Base-by-base conservation (phyloP, 2,888 invertebrate species). In the Drosophila eohydei region DNA sequence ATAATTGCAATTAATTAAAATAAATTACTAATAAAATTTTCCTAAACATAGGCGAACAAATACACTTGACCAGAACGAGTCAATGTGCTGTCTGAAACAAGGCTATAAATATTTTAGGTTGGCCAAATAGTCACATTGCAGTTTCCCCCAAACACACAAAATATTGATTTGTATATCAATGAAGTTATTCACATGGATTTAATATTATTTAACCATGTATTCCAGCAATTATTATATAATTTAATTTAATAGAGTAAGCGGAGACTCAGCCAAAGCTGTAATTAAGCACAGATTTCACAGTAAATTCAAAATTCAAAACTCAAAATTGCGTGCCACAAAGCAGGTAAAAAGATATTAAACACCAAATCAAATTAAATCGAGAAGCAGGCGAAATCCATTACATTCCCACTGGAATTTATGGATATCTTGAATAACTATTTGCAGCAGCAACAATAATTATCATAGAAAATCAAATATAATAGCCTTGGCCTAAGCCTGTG, bases 301-400 rank as follows among this genome's bases (percentile, higher is more conserved):
- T 6, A n/a, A 54, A 32, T 16, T 32, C 11, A 16, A 16, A 50
- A 36, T 34, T 14, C 8, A 6, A 16, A 50, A 36, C 21, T 14
- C 8, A 6, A 36, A 36, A 36, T 26, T 4, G 4, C 4, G 5
- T 9, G 14, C 4, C 26, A 36, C 21, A 52, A 36, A 38, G 36
- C 26, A 28, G 14, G 16, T 12, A 0, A 38, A 40, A 54, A 40
- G 40, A 40, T n/a, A 58, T 61, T 14, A 11, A 38, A 16, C 4
- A 41, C n/a, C 16, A 2, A 43, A 43, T 50, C 11, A 34, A 36
- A 64, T 65, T 5, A 43, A 30, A 36, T 51, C 32, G 8, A 5
- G 32, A 34, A 16, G 26, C 16, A 8, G 36, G 28, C 16, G 14
- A 21, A 43, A 12, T 3, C 5, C 34, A 63, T 28, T n/a, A 40